Base-by-base conservation (phyloP, 2,113 vertebrate genomes). In the Pitta sordida region DNA sequence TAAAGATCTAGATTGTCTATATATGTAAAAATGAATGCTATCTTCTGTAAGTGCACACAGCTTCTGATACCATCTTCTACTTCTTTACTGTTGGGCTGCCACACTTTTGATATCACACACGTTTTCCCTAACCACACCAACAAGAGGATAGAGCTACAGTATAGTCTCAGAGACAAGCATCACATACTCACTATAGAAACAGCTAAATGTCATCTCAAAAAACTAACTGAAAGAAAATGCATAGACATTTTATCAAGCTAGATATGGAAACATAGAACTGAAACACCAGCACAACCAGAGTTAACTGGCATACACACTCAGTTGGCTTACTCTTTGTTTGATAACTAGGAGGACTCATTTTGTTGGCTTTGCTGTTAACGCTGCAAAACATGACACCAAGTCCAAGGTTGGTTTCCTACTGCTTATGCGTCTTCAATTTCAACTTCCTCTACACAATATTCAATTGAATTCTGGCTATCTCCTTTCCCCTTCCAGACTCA, bases 301-400 rank as follows among this genome's bases (percentile, higher is more conserved):
- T 96, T 95, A 96, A 96, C 37, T 68, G 51, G 62, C 88, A 70
- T 13, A 83, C 46, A 83, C 5, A 8, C 22, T 69, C 46, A 73
- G 49, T 29, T 94, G 86, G 93, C 86, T 58, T 49, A 32, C 39
- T 70, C 81, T 91, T 92, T 94, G 88, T 96, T 89, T 95, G 78
- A 85, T 92, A 95, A 93, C 86, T 79, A 83, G n/a, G 58, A 90
- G 11, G 27, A 89, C 84, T 94, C 93, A 65, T 82, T 89, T 87
- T 87, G 68, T 87, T 95, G 75, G 95, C 84, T 93, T 94, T 91
- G 85, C 84, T 94, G 93, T 93, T 94, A 96, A 94, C 9, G 5
- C 67, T 85, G 93, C 91, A 94, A 94, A 96, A 96, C 87, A 94
- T 91, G 93, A 96, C 95, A 95, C 89, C 93, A 94, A 95, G 95